phyloP scores from a whole-genome alignment of 2,888 invertebrate species.

The Zelleria hepariella region DNA sequence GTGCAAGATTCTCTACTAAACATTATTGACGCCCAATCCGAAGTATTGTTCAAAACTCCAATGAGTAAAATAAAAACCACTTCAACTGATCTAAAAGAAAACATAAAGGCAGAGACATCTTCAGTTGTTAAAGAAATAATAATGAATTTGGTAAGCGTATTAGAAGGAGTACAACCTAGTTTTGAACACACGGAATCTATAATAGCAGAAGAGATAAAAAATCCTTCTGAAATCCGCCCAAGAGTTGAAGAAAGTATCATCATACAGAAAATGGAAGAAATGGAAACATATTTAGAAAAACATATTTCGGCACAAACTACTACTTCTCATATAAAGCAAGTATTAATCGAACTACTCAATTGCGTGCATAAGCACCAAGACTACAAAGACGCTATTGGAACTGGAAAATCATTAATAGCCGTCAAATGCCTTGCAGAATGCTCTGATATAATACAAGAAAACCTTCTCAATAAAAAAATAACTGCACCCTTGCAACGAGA shows the following conservation, averaged over 20 bases:
- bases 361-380: conserved; percentile 41
- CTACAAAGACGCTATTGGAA: conserved; percentile 37
- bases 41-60: conserved; percentile 33
- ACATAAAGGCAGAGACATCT: conserved; percentile 16
- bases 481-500: conserved; percentile 22
- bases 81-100: conserved; percentile 19
- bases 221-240: conserved; percentile 9
- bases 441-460: conserved; percentile 33
- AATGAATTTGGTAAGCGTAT: conserved; percentile 19
- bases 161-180: conserved; percentile 24
- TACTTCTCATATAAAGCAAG: conserved; percentile 17
- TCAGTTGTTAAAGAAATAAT: conserved; percentile 17
- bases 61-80: conserved; percentile 18
- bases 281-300: conserved; percentile 24
- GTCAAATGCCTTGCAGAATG: conserved; percentile 52
- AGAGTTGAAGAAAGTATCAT: conserved; percentile 20
- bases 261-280: conserved; percentile 26
- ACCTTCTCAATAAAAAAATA: conserved; percentile 17
- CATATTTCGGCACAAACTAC: conserved; percentile 13
- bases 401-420: conserved; percentile 41
- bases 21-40: conserved; percentile 36
- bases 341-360: conserved; percentile 25
- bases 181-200: conserved; percentile 21
- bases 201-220: conserved; percentile 30
- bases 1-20: conserved; percentile 33